phyloP scores from a whole-genome alignment of 2,888 invertebrate species.

The Lamproptera curius region DNA sequence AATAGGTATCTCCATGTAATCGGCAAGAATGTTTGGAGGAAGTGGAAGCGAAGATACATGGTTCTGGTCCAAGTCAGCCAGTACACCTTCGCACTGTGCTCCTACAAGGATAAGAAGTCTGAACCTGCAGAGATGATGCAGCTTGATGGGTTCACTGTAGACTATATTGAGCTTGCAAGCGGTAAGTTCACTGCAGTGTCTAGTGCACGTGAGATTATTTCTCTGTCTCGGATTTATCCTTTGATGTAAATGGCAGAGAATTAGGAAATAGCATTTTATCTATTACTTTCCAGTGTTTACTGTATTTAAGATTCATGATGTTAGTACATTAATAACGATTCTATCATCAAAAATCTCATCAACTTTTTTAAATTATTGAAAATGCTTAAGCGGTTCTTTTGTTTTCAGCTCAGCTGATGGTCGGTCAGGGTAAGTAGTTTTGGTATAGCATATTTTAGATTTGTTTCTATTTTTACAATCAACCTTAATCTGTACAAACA shows the following conservation, averaged over 20 bases:
- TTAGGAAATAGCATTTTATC: too few species aligned
- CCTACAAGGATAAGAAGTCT: constrained; percentile 99
- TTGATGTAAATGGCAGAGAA: too few species aligned
- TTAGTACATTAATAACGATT: too few species aligned
- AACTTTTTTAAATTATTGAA: too few species aligned
- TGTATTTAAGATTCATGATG: too few species aligned
- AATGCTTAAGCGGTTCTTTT: too few species aligned
- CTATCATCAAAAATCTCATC: too few species aligned
- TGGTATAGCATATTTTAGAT: too few species aligned
- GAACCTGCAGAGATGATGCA: constrained; percentile 99
- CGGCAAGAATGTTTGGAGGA: constrained; percentile 97
- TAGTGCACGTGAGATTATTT: too few species aligned
- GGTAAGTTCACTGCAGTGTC: constrained; percentile 81
- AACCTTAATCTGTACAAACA: too few species aligned
- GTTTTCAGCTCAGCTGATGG: constrained; percentile 89
- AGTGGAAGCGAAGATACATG: constrained; percentile 99
- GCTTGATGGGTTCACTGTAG: constrained; percentile 98
- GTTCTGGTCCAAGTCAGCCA: constrained; percentile 99
- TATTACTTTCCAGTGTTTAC: constrained; percentile 31
- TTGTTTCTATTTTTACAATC: too few species aligned
- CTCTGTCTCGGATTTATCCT: too few species aligned
- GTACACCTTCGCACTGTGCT: constrained; percentile 99
- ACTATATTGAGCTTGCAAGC: constrained; percentile 97
- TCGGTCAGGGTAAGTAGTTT: constrained; percentile 94
- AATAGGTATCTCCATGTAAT: constrained; percentile 93